Percentiles rank a stretch among this genome's conserved stretches.
Evolutionary conservation across 1,140 invertebrate species (phyloP).

Genomic region (Elysia chlorotica): DNA sequence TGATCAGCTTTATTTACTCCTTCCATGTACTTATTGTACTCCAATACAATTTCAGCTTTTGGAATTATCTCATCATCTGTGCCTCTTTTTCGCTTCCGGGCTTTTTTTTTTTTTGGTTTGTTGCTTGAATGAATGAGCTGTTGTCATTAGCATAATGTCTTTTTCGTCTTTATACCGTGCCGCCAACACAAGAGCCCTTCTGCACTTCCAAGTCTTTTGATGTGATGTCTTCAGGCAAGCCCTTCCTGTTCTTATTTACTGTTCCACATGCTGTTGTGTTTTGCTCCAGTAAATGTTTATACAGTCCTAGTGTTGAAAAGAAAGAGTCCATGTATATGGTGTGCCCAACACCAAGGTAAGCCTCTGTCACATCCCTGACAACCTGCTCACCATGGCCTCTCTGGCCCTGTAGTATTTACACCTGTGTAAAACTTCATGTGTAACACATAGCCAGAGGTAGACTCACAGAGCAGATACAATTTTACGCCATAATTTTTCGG

Average conservation of each 20-base stretch:
- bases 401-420: background rate
- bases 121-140: no score
- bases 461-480: background rate
- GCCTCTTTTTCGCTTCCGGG: no score
- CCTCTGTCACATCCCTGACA: background rate
- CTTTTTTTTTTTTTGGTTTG: no score
- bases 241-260: background rate
- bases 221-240: background rate
- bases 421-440: slow-evolving; percentile 11
- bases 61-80: no score
- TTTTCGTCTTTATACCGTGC: no score
- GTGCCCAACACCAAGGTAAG: background rate
- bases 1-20: no score
- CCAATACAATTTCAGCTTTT: no score
- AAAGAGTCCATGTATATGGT: slow-evolving; percentile 8
- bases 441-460: background rate
- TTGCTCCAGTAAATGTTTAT: background rate
- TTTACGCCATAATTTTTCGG: slow-evolving; percentile 1
- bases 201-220: background rate
- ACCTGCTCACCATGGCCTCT: slow-evolving; percentile 3
- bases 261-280: background rate
- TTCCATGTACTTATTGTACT: no score
- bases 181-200: no score
- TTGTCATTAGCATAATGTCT: no score
- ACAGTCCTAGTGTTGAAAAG: background rate